A percentile compares a stretch with the other conserved stretches of the same genome.
Conservation (phyloP, 23 tunicate genomes). For the Halocynthia roretzi region DNA sequence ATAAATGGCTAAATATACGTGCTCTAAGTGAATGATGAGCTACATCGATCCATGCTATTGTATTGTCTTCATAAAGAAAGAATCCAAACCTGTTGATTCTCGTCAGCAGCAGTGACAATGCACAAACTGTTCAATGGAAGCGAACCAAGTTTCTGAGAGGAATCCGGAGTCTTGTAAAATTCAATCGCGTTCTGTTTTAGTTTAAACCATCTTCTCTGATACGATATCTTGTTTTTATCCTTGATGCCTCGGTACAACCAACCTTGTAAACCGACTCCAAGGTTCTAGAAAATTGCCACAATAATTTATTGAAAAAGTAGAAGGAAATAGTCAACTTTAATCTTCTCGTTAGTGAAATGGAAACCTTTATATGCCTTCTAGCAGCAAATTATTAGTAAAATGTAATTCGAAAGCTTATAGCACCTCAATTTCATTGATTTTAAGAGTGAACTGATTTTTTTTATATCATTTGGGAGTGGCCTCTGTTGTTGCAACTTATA, state of each 20-base stretch:
- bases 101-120: conserved; percentile 74
- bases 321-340: no score
- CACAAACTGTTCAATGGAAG: conserved; percentile 72
- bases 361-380: no score
- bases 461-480: no score
- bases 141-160: conserved; percentile 65
- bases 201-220: conserved; percentile 70
- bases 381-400: no score
- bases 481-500: no score
- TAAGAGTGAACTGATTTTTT: no score
- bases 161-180: conserved; percentile 55
- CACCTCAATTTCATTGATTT: no score
- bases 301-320: no score
- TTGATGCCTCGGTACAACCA: conserved; percentile 55
- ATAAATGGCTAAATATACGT: background rate
- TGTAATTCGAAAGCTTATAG: no score
- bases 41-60: background rate
- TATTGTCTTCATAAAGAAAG: background rate
- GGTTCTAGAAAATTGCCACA: conserved; percentile 8
- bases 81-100: conserved; percentile 24
- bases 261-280: conserved; percentile 44
- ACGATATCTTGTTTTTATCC: conserved; percentile 32
- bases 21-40: background rate
- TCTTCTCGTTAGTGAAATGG: no score
- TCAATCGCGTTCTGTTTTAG: conserved; percentile 68